phyloP scores from a whole-genome alignment of 2,888 invertebrate species.

The Hirudinaria manillensis region DNA sequence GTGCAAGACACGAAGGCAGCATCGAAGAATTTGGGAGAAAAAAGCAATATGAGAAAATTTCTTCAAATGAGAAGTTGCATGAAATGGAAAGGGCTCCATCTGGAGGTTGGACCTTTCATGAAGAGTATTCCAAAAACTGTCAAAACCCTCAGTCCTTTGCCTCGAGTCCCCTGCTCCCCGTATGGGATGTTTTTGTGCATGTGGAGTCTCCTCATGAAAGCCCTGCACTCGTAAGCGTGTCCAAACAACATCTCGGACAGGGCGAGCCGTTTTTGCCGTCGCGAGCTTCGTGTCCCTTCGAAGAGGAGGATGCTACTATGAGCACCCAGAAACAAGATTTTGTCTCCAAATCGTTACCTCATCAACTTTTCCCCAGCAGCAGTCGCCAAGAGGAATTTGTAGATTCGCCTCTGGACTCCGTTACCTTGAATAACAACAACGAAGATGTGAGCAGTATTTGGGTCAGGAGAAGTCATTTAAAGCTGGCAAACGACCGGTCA shows the following conservation, averaged over 20 bases:
- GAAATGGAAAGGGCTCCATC: constrained; percentile 17
- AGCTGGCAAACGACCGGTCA: background rate
- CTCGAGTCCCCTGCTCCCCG: constrained; percentile 16
- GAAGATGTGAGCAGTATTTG: constrained; percentile 5
- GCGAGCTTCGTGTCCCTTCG: background rate
- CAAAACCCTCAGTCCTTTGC: constrained; percentile 7
- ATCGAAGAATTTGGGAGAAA: background rate
- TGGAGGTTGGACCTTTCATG: constrained; percentile 20
- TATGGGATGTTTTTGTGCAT: constrained; percentile 28
- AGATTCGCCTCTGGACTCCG: no score
- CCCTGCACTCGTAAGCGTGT: constrained; percentile 14
- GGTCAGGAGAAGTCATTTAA: constrained; percentile 24
- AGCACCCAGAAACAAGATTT: background rate
- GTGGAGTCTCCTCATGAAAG: constrained; percentile 29
- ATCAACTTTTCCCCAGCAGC: background rate
- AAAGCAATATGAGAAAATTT: background rate
- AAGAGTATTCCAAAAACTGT: background rate
- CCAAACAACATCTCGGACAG: background rate
- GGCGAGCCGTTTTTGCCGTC: background rate
- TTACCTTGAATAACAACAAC: background rate
- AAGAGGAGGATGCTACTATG: background rate
- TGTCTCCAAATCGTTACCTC: background rate
- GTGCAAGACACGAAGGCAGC: background rate
- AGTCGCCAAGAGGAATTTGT: no score
- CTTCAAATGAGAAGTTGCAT: background rate